Evolutionary conservation across 2,797 vertebrate species (phyloP).

Genomic region (Tachyglossus aculeatus): DNA sequence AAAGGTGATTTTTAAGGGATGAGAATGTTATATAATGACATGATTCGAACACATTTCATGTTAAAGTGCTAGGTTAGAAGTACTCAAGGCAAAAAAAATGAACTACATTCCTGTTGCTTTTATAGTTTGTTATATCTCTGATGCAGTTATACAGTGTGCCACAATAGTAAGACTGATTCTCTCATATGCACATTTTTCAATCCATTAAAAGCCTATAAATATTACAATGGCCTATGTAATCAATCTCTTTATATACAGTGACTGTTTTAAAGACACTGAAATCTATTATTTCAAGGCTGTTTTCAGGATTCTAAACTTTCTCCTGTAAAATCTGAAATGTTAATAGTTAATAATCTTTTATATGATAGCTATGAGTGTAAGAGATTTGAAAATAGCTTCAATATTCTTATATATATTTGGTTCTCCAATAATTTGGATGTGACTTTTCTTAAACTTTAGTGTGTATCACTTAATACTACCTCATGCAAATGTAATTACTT

Average conservation of each 20-base stretch:
- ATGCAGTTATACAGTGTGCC: not conserved
- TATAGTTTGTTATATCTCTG: no score
- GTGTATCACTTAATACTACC: constrained; percentile 41
- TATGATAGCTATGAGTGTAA: no score
- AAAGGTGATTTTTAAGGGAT: no score
- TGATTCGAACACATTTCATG: no score
- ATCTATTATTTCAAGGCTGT: constrained; percentile 13
- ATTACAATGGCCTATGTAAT: not conserved
- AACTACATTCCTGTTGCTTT: no score
- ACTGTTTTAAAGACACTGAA: not conserved
- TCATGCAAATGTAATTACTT: constrained; percentile 48
- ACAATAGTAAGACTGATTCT: not conserved
- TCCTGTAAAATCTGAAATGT: constrained; percentile 22
- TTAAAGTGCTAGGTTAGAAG: no score
- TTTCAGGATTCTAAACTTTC: not conserved
- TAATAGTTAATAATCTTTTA: no score
- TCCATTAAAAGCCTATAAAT: not conserved
- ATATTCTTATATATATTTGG: not conserved
- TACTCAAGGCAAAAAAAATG: no score
- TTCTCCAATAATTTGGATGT: constrained; percentile 24
- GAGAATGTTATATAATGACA: no score
- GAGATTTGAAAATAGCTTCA: constrained; percentile 9
- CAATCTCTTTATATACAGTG: not conserved
- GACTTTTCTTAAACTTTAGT: constrained; percentile 26
- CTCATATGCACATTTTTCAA: not conserved